Evolutionary conservation across 2,113 vertebrate species (phyloP).

Genomic region (Sarotherodon lohbergeri): DNA sequence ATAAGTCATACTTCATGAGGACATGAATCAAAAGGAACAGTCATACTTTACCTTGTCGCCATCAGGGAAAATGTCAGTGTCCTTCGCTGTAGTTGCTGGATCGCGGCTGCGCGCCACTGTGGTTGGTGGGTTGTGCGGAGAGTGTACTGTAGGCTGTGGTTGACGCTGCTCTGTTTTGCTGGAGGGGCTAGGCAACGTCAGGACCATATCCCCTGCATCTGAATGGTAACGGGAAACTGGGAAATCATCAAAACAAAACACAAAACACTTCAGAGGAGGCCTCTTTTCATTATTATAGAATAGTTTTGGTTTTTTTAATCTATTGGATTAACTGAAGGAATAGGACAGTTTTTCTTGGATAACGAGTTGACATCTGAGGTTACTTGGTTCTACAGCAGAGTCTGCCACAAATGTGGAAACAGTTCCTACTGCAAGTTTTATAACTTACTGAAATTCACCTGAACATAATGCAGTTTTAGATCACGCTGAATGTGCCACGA

Average conservation of each 20-base stretch:
- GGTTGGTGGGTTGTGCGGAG: slow-evolving; percentile 5
- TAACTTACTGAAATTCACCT: background rate
- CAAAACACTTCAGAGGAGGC: background rate
- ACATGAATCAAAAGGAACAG: background rate
- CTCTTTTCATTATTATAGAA: background rate
- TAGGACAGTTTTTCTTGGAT: background rate
- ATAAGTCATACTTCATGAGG: background rate
- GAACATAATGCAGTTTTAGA: background rate
- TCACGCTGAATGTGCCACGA: background rate
- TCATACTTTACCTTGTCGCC: slow-evolving; percentile 8
- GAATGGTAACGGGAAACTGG: background rate
- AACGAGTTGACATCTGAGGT: background rate
- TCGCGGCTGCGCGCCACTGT: slow-evolving; percentile 12
- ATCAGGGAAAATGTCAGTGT: background rate
- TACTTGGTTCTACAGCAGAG: background rate
- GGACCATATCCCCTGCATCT: background rate
- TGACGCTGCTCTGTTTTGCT: background rate
- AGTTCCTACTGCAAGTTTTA: background rate
- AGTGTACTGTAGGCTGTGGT: background rate
- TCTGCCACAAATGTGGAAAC: background rate
- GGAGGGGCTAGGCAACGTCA: background rate
- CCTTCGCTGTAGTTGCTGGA: background rate
- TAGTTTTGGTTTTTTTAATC: background rate
- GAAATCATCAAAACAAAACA: background rate
- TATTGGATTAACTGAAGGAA: background rate